phyloP scores from a whole-genome alignment of 2,888 invertebrate genomes.

The Drosophila monieri region DNA sequence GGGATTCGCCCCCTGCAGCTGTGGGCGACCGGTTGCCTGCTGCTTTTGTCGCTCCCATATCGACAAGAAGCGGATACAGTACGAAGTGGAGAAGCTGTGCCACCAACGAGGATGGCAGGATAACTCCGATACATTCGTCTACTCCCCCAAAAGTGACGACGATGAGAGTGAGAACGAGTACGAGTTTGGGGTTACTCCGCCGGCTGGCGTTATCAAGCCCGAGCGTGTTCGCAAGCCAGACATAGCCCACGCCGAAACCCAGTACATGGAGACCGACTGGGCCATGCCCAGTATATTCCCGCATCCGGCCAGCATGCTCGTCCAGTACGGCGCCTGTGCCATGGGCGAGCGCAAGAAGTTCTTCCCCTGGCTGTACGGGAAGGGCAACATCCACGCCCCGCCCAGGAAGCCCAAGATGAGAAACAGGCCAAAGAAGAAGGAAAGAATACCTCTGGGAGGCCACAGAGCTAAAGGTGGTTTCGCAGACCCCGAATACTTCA shows the following conservation, averaged over 20 bases:
- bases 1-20: constrained; percentile 85
- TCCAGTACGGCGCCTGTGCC: constrained; percentile 71
- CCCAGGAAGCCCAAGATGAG: constrained; percentile 20
- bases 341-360: constrained; percentile 60
- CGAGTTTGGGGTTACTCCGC: constrained; percentile 90
- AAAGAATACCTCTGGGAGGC: constrained; percentile 8
- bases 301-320: constrained; percentile 66
- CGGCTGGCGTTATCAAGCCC: constrained; percentile 88
- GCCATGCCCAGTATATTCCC: constrained; percentile 66
- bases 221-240: constrained; percentile 85
- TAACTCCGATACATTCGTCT: constrained; percentile 64
- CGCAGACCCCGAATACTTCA: constrained; percentile 8
- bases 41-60: constrained; percentile 79
- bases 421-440: constrained; percentile 25
- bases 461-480: constrained; percentile 38
- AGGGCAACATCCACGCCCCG: constrained; percentile 48
- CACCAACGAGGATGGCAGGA: constrained; percentile 55
- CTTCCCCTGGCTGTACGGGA: constrained; percentile 60
- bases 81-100: constrained; percentile 84
- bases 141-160: constrained; percentile 67
- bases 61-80: constrained; percentile 84
- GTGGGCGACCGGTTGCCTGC: constrained; percentile 84
- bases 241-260: constrained; percentile 86
- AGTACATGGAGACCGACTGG: constrained; percentile 86
- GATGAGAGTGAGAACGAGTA: constrained; percentile 86